Conservation (phyloP, 37 sponge, comb jelly and placozoan species). For the Hexactinellida sp. region DNA sequence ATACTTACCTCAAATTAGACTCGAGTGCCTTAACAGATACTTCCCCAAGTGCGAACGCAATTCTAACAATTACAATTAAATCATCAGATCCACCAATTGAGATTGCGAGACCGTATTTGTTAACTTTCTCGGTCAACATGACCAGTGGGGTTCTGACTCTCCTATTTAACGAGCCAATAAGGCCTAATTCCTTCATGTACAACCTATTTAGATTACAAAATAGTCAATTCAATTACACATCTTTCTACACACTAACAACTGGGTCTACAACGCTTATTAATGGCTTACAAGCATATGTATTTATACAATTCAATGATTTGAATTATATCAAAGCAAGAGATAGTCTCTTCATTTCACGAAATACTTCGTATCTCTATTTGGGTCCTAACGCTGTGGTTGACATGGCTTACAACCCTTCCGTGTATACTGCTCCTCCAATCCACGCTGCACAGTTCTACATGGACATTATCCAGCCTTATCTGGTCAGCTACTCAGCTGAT, state of each 20-base stretch:
- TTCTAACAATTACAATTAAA: slow-evolving; percentile 22
- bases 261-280: slow-evolving; percentile 32
- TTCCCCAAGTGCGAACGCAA: slow-evolving; percentile 44
- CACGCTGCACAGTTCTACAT: slow-evolving; percentile 35
- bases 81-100: slow-evolving; percentile 44
- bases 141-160: slow-evolving; percentile 52
- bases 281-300: slow-evolving; percentile 41
- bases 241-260: slow-evolving; percentile 40
- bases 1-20: slow-evolving; percentile 60
- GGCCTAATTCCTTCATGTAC: slow-evolving; percentile 28
- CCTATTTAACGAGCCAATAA: slow-evolving; percentile 75
- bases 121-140: slow-evolving; percentile 46
- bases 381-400: slow-evolving; percentile 40
- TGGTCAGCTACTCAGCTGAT: slow-evolving; percentile 55
- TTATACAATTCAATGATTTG: slow-evolving; percentile 42
- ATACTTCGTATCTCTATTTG: slow-evolving; percentile 46
- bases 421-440: slow-evolving; percentile 20
- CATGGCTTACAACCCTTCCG: slow-evolving; percentile 67
- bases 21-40: slow-evolving; percentile 61
- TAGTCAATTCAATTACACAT: slow-evolving; percentile 26
- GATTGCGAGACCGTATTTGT: slow-evolving; percentile 31
- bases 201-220: slow-evolving; percentile 36
- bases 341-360: slow-evolving; percentile 33
- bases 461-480: slow-evolving; percentile 43
- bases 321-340: slow-evolving; percentile 61